These are phyloP conservation scores for Cacoxenus indagator DNA, from an alignment of 2,888 invertebrate genomes.

Conservation along the genomic window DNA sequence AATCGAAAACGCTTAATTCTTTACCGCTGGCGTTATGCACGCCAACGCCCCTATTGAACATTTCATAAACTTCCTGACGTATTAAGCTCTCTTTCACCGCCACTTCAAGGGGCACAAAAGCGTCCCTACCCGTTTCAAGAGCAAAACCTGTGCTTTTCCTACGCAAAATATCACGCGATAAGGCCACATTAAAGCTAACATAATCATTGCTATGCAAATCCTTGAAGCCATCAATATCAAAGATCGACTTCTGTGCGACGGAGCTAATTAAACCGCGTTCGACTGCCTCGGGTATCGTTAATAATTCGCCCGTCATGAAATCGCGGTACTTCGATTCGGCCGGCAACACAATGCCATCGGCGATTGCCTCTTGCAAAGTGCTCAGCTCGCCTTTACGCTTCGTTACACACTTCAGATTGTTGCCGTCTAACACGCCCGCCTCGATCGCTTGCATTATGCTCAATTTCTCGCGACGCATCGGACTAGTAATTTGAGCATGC, in stretches of 20 bases:
- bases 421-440: constrained; percentile 88
- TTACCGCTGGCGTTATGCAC: constrained; percentile 79
- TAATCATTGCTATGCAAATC: constrained; percentile 85
- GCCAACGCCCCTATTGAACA: constrained; percentile 86
- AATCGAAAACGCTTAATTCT: constrained; percentile 88
- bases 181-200: constrained; percentile 86
- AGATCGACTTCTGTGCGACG: constrained; percentile 88
- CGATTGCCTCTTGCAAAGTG: constrained; percentile 88
- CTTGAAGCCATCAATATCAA: constrained; percentile 92
- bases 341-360: constrained; percentile 82
- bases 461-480: constrained; percentile 81
- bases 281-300: constrained; percentile 88
- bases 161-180: constrained; percentile 82
- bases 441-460: constrained; percentile 88
- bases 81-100: constrained; percentile 84
- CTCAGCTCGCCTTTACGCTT: constrained; percentile 85
- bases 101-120: constrained; percentile 82
- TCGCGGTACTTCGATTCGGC: constrained; percentile 83
- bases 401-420: constrained; percentile 86
- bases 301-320: constrained; percentile 79
- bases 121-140: constrained; percentile 82
- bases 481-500: constrained; percentile 81
- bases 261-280: constrained; percentile 90
- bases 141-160: constrained; percentile 80
- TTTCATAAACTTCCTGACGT: constrained; percentile 87